These are phyloP conservation scores for Drosophila truncata DNA, from an alignment of 1,140 invertebrate species.

Conservation along the genomic window DNA sequence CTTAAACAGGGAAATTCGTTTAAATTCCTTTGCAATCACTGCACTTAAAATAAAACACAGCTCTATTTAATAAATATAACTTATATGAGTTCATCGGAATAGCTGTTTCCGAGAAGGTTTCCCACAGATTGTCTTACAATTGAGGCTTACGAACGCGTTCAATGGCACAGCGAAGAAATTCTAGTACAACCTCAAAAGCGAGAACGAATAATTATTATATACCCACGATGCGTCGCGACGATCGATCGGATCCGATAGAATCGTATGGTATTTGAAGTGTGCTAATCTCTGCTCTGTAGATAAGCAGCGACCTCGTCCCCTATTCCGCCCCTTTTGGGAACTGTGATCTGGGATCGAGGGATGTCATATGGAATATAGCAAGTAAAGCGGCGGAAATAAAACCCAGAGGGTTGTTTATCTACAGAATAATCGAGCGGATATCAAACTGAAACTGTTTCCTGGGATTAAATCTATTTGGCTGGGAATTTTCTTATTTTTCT, in stretches of 20 bases:
- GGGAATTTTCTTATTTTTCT: background rate
- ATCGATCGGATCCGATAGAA: constrained; percentile 13
- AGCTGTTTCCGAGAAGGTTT: constrained; percentile 18
- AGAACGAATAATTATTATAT: constrained; percentile 1
- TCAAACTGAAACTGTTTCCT: background rate
- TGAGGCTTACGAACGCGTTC: constrained; percentile 45
- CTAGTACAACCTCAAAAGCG: constrained; percentile 13
- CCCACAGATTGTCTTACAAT: constrained; percentile 32
- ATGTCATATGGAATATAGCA: constrained; percentile 14
- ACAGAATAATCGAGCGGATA: background rate
- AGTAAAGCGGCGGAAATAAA: background rate
- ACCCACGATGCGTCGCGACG: background rate
- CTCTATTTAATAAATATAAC: background rate
- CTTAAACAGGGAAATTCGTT: background rate
- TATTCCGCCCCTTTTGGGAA: constrained; percentile 13
- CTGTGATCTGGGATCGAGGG: constrained; percentile 2
- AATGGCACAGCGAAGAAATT: constrained; percentile 29
- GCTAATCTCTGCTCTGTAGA: constrained; percentile 37
- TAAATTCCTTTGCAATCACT: background rate
- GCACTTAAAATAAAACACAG: background rate
- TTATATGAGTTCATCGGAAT: background rate
- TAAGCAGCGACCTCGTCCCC: constrained; percentile 28
- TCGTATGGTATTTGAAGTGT: constrained; percentile 9
- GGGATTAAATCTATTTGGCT: background rate
- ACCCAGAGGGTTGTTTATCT: constrained; percentile 10